These are phyloP conservation scores for Brachionus angularis DNA, from an alignment of 1,140 invertebrate species.

Conservation along the genomic window DNA sequence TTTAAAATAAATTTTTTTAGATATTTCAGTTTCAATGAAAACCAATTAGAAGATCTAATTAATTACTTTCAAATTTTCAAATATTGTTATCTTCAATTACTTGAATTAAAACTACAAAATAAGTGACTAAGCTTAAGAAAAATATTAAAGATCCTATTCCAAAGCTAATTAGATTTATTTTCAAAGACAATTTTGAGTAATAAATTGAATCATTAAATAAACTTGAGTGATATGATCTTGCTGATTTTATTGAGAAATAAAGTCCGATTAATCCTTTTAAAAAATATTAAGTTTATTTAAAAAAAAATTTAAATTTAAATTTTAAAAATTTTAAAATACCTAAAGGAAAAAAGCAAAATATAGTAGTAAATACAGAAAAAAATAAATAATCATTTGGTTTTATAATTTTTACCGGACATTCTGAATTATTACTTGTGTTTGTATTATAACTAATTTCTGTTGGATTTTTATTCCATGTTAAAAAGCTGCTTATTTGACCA, in stretches of 20 bases:
- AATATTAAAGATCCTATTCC: too few species aligned
- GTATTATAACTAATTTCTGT: neutral
- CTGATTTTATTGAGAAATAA: neutral
- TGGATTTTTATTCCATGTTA: neutral
- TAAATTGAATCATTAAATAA: neutral
- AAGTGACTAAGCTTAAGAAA: too few species aligned
- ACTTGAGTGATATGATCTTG: neutral
- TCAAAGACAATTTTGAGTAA: neutral
- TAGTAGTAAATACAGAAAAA: neutral
- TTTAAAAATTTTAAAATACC: neutral
- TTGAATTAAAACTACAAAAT: too few species aligned
- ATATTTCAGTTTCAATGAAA: too few species aligned
- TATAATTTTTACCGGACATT: neutral
- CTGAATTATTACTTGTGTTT: neutral
- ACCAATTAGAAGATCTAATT: too few species aligned
- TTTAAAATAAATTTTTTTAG: too few species aligned
- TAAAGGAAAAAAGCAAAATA: neutral
- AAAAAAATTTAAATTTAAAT: neutral
- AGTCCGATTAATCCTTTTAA: neutral
- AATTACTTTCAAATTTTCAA: too few species aligned
- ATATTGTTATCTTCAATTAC: too few species aligned
- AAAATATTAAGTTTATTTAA: neutral
- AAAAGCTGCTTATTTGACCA: neutral
- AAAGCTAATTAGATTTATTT: too few species aligned
- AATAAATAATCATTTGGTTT: neutral